phyloP scores from a whole-genome alignment of 1,140 invertebrate species.

The Drosophila teissieri region DNA sequence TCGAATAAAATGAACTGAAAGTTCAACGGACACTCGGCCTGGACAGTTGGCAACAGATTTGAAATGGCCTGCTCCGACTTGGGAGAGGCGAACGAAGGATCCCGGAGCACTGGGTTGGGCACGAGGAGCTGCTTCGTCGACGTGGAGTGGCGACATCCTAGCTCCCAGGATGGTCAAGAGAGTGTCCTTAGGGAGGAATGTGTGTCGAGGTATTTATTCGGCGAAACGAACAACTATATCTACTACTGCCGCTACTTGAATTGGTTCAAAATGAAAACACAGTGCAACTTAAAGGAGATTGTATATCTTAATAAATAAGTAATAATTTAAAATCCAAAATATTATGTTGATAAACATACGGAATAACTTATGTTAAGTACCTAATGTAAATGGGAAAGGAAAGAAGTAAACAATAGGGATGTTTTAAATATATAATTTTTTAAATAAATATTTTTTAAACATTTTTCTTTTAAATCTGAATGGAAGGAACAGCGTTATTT shows the following conservation, averaged over 20 bases:
- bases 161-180: background rate
- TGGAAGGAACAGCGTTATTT: background rate
- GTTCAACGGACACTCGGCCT: background rate
- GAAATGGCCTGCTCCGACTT: slow-evolving; percentile 21
- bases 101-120: background rate
- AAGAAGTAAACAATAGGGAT: too few relatives aligned
- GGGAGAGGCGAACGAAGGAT: background rate
- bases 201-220: background rate
- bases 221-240: slow-evolving; percentile 3
- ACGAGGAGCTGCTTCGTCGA: background rate
- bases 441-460: too few relatives aligned
- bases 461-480: background rate
- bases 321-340: background rate
- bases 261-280: slow-evolving; percentile 3
- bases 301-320: background rate
- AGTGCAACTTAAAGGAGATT: background rate
- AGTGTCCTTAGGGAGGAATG: background rate
- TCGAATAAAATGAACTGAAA: slow-evolving; percentile 69
- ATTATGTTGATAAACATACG: too few relatives aligned
- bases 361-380: too few relatives aligned
- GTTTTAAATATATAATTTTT: too few relatives aligned
- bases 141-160: background rate
- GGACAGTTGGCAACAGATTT: slow-evolving; percentile 1
- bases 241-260: background rate
- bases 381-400: too few relatives aligned